A percentile compares a stretch with the other conserved stretches of the same genome.
These are phyloP conservation scores for Burhinus bistriatus DNA, from an alignment of 2,113 vertebrate genomes.

Conservation along the genomic window DNA sequence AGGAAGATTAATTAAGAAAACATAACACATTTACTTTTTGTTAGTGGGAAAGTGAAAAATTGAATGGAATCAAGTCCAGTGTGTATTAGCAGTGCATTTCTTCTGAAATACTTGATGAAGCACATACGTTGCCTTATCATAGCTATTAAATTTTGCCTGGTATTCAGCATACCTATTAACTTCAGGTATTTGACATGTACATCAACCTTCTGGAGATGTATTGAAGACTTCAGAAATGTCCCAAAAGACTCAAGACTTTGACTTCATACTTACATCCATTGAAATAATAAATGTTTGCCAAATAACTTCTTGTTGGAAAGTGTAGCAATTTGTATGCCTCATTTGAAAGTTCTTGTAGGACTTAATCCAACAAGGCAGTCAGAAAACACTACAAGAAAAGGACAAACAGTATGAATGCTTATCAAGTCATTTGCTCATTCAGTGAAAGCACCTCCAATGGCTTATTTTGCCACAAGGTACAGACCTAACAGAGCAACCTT, in stretches of 20 bases:
- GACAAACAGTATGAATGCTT: neutral
- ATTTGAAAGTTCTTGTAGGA: neutral
- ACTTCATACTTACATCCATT: neutral
- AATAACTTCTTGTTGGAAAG: neutral
- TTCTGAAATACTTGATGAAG: neutral
- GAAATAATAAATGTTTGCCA: neutral
- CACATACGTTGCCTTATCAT: neutral
- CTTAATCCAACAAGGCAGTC: neutral
- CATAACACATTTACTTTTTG: neutral
- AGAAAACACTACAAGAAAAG: neutral
- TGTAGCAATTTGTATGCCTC: neutral
- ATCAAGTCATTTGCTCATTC: neutral
- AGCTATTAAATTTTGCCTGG: neutral
- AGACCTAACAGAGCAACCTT: neutral
- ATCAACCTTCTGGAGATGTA: neutral
- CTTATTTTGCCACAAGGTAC: neutral
- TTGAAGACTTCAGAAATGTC: neutral
- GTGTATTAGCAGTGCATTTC: neutral
- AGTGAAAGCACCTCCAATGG: neutral
- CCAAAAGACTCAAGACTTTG: neutral
- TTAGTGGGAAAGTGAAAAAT: neutral
- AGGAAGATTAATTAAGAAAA: neutral
- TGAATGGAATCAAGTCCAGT: neutral
- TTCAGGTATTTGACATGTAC: neutral
- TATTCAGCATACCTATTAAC: neutral